These are phyloP conservation scores for Latrodectus geometricus DNA, from an alignment of 1,140 invertebrate genomes.

Conservation along the genomic window DNA sequence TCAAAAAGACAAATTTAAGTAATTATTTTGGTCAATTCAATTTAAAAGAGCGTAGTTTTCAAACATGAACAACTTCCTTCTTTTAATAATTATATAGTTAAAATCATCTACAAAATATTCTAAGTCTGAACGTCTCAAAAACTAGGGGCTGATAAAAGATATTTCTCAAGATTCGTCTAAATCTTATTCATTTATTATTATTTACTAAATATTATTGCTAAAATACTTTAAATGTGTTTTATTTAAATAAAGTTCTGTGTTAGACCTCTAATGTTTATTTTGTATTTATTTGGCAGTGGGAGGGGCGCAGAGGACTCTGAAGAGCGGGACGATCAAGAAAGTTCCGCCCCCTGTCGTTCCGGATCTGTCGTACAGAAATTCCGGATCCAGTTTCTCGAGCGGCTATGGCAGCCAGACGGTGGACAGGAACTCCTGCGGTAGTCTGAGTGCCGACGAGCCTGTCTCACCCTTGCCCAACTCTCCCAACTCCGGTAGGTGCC, in stretches of 20 bases:
- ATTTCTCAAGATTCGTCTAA: too few relatives aligned
- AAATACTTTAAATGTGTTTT: too few relatives aligned
- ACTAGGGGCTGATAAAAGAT: too few relatives aligned
- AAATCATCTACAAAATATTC: too few relatives aligned
- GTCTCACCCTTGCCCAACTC: slow-evolving; percentile 66
- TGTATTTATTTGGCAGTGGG: slow-evolving; percentile 73
- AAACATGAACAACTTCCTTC: too few relatives aligned
- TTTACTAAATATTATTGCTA: too few relatives aligned
- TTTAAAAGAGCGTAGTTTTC: too few relatives aligned
- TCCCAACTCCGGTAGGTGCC: slow-evolving; percentile 70
- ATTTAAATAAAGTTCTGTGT: not conserved
- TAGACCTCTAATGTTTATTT: not conserved
- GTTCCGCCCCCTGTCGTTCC: slow-evolving; percentile 85
- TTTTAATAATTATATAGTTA: too few relatives aligned
- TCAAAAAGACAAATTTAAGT: too few relatives aligned
- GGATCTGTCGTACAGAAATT: slow-evolving; percentile 75
- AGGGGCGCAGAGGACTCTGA: slow-evolving; percentile 83
- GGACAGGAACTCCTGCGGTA: slow-evolving; percentile 72
- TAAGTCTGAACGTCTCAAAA: too few relatives aligned
- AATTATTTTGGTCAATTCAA: too few relatives aligned
- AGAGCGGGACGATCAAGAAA: slow-evolving; percentile 78
- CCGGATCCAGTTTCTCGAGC: slow-evolving; percentile 65
- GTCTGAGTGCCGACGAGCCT: slow-evolving; percentile 63
- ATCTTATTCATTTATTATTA: too few relatives aligned
- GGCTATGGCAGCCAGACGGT: slow-evolving; percentile 82